These are phyloP conservation scores for Oxyscelio sp. DNA, from an alignment of 2,888 invertebrate species.

Conservation along the genomic window DNA sequence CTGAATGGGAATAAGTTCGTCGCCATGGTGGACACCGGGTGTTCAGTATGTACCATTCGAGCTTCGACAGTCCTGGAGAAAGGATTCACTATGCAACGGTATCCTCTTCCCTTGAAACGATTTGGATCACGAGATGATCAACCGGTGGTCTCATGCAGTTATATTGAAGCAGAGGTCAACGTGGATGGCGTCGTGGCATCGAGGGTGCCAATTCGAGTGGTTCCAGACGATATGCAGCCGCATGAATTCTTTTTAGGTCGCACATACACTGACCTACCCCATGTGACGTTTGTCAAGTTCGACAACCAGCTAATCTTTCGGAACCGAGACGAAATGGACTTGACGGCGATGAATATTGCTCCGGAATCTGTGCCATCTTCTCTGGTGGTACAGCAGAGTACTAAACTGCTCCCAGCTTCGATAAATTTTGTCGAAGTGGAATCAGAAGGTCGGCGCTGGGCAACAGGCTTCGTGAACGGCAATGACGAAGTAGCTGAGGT, in stretches of 20 bases:
- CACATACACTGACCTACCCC: constrained; percentile 67
- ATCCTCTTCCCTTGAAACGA: constrained; percentile 31
- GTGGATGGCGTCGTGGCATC: constrained; percentile 66
- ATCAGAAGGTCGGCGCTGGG: background rate
- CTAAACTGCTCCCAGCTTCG: background rate
- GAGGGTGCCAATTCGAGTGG: constrained; percentile 66
- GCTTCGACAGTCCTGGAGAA: constrained; percentile 45
- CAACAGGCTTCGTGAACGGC: constrained; percentile 4
- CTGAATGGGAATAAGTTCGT: constrained; percentile 19
- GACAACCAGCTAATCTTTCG: background rate
- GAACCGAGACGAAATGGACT: background rate
- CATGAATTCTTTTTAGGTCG: constrained; percentile 75
- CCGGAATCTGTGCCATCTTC: too few relatives aligned
- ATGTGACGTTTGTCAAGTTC: constrained; percentile 53
- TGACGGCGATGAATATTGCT: background rate
- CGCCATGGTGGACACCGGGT: constrained; percentile 65
- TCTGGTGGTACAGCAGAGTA: background rate
- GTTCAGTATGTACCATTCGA: constrained; percentile 66
- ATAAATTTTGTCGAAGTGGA: background rate
- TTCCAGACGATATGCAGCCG: constrained; percentile 75
- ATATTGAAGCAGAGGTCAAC: constrained; percentile 38
- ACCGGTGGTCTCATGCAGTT: constrained; percentile 46
- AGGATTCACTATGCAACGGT: background rate
- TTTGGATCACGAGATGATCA: constrained; percentile 36
- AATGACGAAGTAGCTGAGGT: background rate